phyloP scores from a whole-genome alignment of 2,888 invertebrate species.

The Campoletis raptor region DNA sequence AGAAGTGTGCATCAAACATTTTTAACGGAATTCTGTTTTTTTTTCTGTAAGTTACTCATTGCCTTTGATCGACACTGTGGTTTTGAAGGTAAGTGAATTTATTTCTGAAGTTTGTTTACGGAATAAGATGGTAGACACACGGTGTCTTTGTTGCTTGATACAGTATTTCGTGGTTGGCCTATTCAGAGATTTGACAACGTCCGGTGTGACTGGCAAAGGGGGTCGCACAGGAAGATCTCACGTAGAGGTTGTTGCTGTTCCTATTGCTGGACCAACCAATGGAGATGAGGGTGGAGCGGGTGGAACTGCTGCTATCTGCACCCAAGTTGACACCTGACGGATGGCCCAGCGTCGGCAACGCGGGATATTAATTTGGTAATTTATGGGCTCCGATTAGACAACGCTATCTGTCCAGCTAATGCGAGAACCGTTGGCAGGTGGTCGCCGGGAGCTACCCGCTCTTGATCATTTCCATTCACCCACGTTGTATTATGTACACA shows the following conservation, averaged over 20 bases:
- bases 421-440: constrained; percentile 84
- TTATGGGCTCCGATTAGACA: constrained; percentile 84
- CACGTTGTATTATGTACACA: not conserved
- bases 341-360: constrained; percentile 82
- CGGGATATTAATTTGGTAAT: constrained; percentile 85
- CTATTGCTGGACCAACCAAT: constrained; percentile 11
- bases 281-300: constrained; percentile 39
- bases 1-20: no score
- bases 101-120: not conserved
- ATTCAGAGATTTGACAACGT: constrained; percentile 9
- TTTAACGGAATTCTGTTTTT: no score
- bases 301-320: constrained; percentile 78
- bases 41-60: not conserved
- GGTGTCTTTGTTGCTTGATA: constrained; percentile 1
- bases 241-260: constrained; percentile 20
- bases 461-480: constrained; percentile 61
- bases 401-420: constrained; percentile 83
- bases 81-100: not conserved
- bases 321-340: constrained; percentile 83
- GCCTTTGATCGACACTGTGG: no score
- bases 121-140: not conserved
- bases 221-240: constrained; percentile 24
- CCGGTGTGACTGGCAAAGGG: not conserved
- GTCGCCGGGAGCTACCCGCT: constrained; percentile 77
- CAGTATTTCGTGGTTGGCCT: not conserved